Evolutionary conservation across 2,113 vertebrate species (phyloP).

Genomic region (Mola mola): DNA sequence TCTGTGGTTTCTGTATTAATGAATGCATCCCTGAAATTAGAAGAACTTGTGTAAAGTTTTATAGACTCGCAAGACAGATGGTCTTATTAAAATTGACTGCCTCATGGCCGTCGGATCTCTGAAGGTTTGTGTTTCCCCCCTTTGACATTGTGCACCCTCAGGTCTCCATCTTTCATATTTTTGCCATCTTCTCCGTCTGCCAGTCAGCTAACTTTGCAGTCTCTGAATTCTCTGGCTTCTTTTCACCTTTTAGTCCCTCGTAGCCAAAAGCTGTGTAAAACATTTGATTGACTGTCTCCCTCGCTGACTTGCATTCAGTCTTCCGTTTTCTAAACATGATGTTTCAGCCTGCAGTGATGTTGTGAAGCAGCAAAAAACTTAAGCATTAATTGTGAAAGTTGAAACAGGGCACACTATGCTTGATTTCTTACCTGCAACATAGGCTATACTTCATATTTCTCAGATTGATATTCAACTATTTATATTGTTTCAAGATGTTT

Average conservation of each 20-base stretch:
- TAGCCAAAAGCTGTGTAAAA: constrained; percentile 29
- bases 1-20: constrained; percentile 28
- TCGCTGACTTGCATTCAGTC: constrained; percentile 21
- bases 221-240: constrained; percentile 55
- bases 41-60: constrained; percentile 59
- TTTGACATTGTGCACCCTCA: constrained; percentile 51
- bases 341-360: constrained; percentile 22
- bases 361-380: constrained; percentile 15
- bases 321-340: constrained; percentile 11
- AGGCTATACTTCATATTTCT: no score
- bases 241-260: constrained; percentile 45
- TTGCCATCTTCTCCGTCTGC: constrained; percentile 61
- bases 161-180: constrained; percentile 69
- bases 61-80: constrained; percentile 64
- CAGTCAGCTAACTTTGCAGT: constrained; percentile 64
- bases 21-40: constrained; percentile 31
- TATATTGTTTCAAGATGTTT: no score
- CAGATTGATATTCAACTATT: no score
- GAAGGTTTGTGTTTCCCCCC: constrained; percentile 33
- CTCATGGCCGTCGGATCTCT: constrained; percentile 43
- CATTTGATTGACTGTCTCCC: no score
- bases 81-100: constrained; percentile 63
- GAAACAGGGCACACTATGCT: background rate
- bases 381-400: constrained; percentile 7
- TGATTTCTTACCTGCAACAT: background rate